These are phyloP conservation scores for Oligia latruncula DNA, from an alignment of 2,888 invertebrate species.

Conservation along the genomic window DNA sequence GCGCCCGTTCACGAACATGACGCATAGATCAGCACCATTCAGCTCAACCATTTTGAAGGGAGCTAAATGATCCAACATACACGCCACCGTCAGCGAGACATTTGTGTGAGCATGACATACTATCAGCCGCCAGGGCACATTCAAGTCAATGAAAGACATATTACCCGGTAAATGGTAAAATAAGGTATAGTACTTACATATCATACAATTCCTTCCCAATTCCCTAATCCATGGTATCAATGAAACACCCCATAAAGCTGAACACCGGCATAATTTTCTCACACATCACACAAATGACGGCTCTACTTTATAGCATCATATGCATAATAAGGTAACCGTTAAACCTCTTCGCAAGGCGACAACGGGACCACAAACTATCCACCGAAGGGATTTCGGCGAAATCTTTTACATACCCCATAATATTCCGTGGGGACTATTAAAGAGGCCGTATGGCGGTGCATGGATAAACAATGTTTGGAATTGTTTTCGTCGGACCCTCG, in stretches of 20 bases:
- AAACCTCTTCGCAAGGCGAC: slow-evolving; percentile 44
- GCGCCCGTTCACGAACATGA: no score
- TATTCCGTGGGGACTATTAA: slow-evolving; percentile 65
- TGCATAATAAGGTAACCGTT: slow-evolving; percentile 62
- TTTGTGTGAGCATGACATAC: no score
- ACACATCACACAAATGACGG: slow-evolving; percentile 62
- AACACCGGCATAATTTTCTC: slow-evolving; percentile 33
- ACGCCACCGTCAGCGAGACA: no score
- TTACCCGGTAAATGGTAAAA: no score
- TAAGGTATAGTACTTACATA: no score
- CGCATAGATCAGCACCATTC: no score
- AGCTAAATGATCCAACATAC: no score
- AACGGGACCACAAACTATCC: slow-evolving; percentile 62
- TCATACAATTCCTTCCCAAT: slow-evolving; percentile 24
- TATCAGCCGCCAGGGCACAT: no score
- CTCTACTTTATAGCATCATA: slow-evolving; percentile 61
- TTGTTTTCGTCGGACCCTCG: slow-evolving; percentile 61
- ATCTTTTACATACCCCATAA: slow-evolving; percentile 64
- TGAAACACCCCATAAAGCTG: slow-evolving; percentile 54
- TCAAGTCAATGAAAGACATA: no score
- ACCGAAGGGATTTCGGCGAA: slow-evolving; percentile 60
- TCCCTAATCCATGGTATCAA: slow-evolving; percentile 55
- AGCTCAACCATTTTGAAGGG: no score
- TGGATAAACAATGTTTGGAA: slow-evolving; percentile 68
- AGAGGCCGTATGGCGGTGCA: slow-evolving; percentile 50